Evolutionary conservation across 2,113 vertebrate genomes (phyloP).

Genomic region (Catharus fuscescens): DNA sequence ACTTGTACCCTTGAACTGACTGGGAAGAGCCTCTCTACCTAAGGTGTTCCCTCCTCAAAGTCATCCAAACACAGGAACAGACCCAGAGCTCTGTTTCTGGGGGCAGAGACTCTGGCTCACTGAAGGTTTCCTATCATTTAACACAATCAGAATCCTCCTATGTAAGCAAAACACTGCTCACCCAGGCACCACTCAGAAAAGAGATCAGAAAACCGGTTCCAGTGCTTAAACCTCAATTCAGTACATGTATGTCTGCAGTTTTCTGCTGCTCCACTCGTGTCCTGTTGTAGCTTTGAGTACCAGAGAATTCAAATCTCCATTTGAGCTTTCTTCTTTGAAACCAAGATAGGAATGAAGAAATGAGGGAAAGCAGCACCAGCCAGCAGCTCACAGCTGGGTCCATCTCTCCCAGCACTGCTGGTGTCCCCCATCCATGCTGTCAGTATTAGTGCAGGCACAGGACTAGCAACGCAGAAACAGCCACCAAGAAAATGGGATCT

Average conservation of each 20-base stretch:
- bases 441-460: neutral
- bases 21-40: neutral
- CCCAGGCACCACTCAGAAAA: neutral
- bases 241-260: neutral
- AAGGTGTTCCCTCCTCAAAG: neutral
- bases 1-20: accelerated
- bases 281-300: neutral
- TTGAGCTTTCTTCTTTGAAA: neutral
- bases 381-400: neutral
- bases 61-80: neutral
- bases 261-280: neutral
- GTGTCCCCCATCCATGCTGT: neutral
- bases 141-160: no score
- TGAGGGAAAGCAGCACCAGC: neutral
- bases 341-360: neutral
- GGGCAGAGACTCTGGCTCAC: neutral
- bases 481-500: neutral
- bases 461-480: neutral
- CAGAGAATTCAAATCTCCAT: neutral
- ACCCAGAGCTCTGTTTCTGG: neutral
- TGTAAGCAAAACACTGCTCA: neutral
- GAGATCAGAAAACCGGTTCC: neutral
- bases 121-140: neutral
- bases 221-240: neutral
- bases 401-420: neutral